Conservation (phyloP, 2,113 vertebrate species). For the Chaetorhynchus papuensis region DNA sequence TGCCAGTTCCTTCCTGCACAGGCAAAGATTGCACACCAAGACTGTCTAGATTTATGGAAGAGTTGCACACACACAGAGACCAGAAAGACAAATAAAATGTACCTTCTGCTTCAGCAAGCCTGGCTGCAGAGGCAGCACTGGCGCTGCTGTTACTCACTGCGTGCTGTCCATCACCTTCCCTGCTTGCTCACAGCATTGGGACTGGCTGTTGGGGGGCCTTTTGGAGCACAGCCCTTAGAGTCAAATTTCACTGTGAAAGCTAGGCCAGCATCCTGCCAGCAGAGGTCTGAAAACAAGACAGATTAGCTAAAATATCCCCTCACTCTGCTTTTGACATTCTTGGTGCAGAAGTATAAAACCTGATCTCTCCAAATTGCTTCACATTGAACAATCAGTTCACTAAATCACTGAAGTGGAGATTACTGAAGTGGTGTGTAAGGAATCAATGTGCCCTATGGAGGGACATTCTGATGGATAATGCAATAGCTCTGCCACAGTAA, state of each 20-base stretch:
- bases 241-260: neutral
- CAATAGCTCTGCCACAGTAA: neutral
- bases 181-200: neutral
- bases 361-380: neutral
- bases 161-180: neutral
- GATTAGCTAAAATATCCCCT: neutral
- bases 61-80: neutral
- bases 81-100: fast-evolving
- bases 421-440: neutral
- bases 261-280: neutral
- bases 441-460: fast-evolving
- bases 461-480: neutral
- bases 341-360: neutral
- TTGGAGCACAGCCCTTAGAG: neutral
- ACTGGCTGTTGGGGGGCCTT: neutral
- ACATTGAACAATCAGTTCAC: neutral
- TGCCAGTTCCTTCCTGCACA: neutral
- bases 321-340: neutral
- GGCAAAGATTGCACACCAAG: neutral
- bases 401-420: fast-evolving
- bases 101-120: neutral
- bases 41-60: neutral
- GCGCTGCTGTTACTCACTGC: neutral
- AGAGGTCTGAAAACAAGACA: neutral
- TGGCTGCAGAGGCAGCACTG: neutral